A percentile compares a stretch with the other conserved stretches of the same genome.
Conservation (phyloP, 2,888 invertebrate genomes). For the Tryphoninae sp. region DNA sequence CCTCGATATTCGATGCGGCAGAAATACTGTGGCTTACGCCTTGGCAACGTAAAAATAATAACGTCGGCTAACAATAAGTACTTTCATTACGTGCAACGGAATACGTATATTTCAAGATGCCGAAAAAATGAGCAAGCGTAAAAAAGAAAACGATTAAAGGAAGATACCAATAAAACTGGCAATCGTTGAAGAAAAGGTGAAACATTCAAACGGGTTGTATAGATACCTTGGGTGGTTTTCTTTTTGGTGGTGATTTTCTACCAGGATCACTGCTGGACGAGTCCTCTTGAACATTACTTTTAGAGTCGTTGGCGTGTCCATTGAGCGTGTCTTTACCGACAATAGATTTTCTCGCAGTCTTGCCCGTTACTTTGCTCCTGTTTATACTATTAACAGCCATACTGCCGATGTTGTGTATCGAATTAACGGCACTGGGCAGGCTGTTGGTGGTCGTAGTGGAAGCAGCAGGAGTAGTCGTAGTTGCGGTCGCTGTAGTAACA, state of each 20-base stretch:
- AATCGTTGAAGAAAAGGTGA: constrained; percentile 14
- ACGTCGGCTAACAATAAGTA: no score
- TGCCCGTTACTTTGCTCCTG: constrained; percentile 82
- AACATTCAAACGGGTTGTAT: constrained; percentile 63
- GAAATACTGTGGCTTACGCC: background rate
- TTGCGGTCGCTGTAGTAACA: constrained; percentile 77
- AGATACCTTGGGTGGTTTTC: constrained; percentile 86
- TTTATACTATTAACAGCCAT: constrained; percentile 87
- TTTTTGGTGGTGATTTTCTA: constrained; percentile 84
- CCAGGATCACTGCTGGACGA: constrained; percentile 88
- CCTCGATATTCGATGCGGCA: background rate
- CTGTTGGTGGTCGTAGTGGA: constrained; percentile 76
- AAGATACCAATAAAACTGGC: constrained; percentile 18
- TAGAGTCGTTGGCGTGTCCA: constrained; percentile 82
- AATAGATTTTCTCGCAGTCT: constrained; percentile 80
- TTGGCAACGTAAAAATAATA: constrained; percentile 1
- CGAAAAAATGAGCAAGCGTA: background rate
- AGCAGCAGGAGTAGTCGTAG: constrained; percentile 31
- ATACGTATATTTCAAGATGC: background rate
- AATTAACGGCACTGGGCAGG: constrained; percentile 82
- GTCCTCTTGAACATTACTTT: constrained; percentile 81
- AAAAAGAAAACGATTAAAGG: constrained; percentile 8
- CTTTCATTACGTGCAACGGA: background rate
- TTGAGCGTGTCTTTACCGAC: constrained; percentile 81
- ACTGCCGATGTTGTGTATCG: constrained; percentile 84